Base-by-base conservation (phyloP, 1,140 invertebrate genomes). In the Globodera rostochiensis region DNA sequence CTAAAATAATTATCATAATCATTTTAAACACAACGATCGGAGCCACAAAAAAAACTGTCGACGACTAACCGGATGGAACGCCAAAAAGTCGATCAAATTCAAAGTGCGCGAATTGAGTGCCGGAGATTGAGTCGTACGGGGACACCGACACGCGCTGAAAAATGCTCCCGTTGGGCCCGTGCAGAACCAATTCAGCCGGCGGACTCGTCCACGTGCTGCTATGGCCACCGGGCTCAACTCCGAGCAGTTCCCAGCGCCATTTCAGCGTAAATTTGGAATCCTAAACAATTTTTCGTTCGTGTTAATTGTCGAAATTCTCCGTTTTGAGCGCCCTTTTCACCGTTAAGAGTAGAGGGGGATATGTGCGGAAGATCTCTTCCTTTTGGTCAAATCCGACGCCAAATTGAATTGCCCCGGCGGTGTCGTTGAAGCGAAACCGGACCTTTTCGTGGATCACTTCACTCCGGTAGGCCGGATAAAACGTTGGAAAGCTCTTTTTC, bases 301-400 rank as follows among this genome's bases (percentile, higher is more conserved):
- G 36, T 36, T 36, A 36, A 36, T 36, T 36, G 2, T 3, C 3
- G 36, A 1, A 36, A 1, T 36, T 36, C 2, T 36, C 36, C 36
- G 36, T 36, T 36, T 36, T 36, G 36, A 36, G 36, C 36, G 36
- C 36, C n/a, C n/a, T 36, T 36, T 36, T 80, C 66, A 84, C 85
- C 69, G 73, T 49, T 25, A 79, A 73, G 15, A 83, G 47, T 47
- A 84, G 66, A 21, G 81, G 53, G 15, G 84, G 70, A 77, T 80
- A 79, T 25, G 84, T 81, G 57, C 85, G 70, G 67, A 89, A 87
- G 49, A 87, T 84, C 70, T 87, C 86, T 50, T 87, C 86, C 79
- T 87, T 87, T 11, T 80, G 73, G 67, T 87, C 86, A 19, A 88
- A 76, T 13, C 74, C 77, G 21, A 80, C 74, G 13, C 86, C 86